Conservation (phyloP, 2,888 invertebrate species). For the Meta bourneti region DNA sequence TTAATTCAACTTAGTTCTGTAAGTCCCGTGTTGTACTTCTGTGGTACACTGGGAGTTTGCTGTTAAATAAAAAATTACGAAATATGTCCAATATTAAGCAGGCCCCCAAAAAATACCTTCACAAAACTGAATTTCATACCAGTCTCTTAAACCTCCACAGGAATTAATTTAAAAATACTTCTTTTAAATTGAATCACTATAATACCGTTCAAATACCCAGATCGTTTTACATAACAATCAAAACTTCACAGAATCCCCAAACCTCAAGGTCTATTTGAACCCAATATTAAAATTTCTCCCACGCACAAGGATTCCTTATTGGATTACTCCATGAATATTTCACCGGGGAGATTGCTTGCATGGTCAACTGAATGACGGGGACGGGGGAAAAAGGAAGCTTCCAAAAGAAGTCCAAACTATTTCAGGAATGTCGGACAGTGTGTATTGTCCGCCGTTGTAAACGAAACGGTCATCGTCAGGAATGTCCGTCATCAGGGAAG, state of each 20-base stretch:
- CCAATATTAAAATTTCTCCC: background rate
- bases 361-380: background rate
- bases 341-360: background rate
- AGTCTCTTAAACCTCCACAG: no score
- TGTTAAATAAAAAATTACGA: no score
- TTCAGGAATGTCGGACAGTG: slow-evolving; percentile 40
- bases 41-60: no score
- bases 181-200: no score
- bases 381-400: background rate
- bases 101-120: no score
- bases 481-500: slow-evolving; percentile 11
- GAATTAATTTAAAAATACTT: no score
- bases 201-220: no score
- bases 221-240: background rate
- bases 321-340: background rate
- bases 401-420: slow-evolving; percentile 29
- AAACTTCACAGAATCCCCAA: background rate
- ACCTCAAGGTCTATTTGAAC: background rate
- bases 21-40: no score
- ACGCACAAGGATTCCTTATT: background rate
- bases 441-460: slow-evolving; percentile 30
- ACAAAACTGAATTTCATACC: no score
- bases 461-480: slow-evolving; percentile 20
- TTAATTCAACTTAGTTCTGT: no score
- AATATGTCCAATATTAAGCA: no score